Conservation (phyloP, 2,888 invertebrate genomes). For the Priocnemis perturbator region DNA sequence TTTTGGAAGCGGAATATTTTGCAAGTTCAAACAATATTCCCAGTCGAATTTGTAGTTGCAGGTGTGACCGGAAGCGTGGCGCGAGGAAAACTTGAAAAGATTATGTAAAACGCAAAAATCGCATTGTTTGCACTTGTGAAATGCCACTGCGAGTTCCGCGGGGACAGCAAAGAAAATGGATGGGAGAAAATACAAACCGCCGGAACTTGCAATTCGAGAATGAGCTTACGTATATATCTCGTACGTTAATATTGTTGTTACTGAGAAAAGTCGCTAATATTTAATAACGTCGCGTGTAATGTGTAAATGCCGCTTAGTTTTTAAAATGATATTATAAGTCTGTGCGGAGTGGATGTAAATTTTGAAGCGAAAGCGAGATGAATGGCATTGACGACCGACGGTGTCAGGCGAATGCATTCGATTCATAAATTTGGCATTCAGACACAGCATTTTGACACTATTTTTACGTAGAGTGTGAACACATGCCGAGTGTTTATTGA, state of each 20-base stretch:
- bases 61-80: no score
- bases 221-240: slow-evolving; percentile 63
- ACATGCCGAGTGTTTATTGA: no score
- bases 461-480: no score
- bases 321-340: slow-evolving; percentile 34
- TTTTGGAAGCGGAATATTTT: slow-evolving; percentile 43
- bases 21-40: slow-evolving; percentile 44
- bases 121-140: slow-evolving; percentile 55
- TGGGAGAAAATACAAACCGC: slow-evolving; percentile 15
- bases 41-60: slow-evolving; percentile 5
- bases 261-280: slow-evolving; percentile 47
- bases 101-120: no score
- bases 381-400: not conserved
- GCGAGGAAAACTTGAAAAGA: no score
- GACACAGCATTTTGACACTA: not conserved
- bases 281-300: slow-evolving; percentile 46
- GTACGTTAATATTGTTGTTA: slow-evolving; percentile 50
- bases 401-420: no score
- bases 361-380: slow-evolving; percentile 1
- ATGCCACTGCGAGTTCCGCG: slow-evolving; percentile 27
- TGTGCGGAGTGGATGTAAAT: no score
- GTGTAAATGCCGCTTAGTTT: slow-evolving; percentile 47
- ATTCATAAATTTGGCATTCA: not conserved
- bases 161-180: no score
- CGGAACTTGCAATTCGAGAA: slow-evolving; percentile 41